Conservation (phyloP, 1,140 invertebrate species). For the Scaptomyza graminum region DNA sequence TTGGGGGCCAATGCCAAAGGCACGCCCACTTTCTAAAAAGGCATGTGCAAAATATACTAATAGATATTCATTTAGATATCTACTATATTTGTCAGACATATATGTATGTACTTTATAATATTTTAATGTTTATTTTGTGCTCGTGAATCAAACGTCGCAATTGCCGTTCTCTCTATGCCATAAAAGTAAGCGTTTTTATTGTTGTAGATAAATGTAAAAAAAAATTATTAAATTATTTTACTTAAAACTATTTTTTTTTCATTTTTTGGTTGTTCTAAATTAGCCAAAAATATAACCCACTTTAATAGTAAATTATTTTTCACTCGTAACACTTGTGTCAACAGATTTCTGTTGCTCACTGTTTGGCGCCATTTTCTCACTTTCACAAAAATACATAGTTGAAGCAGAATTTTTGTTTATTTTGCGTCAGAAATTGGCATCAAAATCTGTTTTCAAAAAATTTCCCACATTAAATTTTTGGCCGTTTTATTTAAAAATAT, state of each 20-base stretch:
- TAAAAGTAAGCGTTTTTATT: no score
- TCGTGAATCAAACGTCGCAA: no score
- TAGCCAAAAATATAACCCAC: neutral
- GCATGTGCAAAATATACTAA: no score
- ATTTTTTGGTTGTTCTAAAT: no score
- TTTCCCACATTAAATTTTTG: conserved; percentile 55
- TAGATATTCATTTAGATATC: neutral
- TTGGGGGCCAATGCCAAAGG: neutral
- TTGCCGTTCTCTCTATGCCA: no score
- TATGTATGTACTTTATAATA: no score
- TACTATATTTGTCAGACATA: neutral
- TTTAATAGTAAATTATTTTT: conserved; percentile 7
- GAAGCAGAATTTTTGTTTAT: conserved; percentile 23
- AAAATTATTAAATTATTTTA: no score
- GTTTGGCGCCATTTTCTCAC: conserved; percentile 39
- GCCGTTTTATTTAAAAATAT: conserved; percentile 8
- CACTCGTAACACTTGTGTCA: conserved; percentile 41
- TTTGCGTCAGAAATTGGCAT: conserved; percentile 44
- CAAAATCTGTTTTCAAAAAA: conserved; percentile 36
- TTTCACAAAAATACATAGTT: conserved; percentile 12
- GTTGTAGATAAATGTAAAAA: no score
- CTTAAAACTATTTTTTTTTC: no score
- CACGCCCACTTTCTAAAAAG: neutral
- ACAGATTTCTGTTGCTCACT: conserved; percentile 21
- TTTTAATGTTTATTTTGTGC: neutral